Evolutionary conservation across 2,888 invertebrate species (phyloP), one percentile per base, ranked within the genome.

Genomic region (Hartigia nigra): DNA sequence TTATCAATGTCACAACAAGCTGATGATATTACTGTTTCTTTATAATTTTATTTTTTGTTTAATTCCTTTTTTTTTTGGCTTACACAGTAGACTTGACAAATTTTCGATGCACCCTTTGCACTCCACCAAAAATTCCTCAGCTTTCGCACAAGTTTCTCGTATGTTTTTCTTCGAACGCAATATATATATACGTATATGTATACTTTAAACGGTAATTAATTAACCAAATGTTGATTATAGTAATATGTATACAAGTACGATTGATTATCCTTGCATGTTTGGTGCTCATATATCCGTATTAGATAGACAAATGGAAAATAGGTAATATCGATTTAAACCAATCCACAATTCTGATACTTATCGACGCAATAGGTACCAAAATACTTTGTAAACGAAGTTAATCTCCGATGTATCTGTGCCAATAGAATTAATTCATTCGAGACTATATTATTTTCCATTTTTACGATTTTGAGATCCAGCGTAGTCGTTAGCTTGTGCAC

Each of bases 131-230:
- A 76, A 82, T 83, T 81, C 80, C 81, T 77, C 78, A 84, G 82
- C 81, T 85, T 82, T 82, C 78, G 87, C 87, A 87, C 85, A 85
- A 70, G 82, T 78, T 72, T 34, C 32, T 72, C 72, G 72, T 34
- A 31, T 72, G 72, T 34, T 34, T 72, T 72, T 72, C 32, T 72
- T 72, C 72, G 72, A 72, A 31, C 72, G 12, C 72, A 72, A 55
- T 55, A 55, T 23, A 55, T 55, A 55, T 55, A 55, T 1, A n/a
- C n/a, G n/a, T n/a, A 14, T 39, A 14, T 39, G 14, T 14, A 39
- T 39, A 14, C 39, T 39, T 4, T 39, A 39, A 5, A 39, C 39
- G 23, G 55, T 55, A 55, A 55, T 23, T 55, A 55, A 55, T 55
- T 23, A 55, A 9, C 55, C 23, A 9, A 55, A 9, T 55, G 55